Conservation (phyloP, 1,140 invertebrate species). For the Helicorthomorpha holstii region DNA sequence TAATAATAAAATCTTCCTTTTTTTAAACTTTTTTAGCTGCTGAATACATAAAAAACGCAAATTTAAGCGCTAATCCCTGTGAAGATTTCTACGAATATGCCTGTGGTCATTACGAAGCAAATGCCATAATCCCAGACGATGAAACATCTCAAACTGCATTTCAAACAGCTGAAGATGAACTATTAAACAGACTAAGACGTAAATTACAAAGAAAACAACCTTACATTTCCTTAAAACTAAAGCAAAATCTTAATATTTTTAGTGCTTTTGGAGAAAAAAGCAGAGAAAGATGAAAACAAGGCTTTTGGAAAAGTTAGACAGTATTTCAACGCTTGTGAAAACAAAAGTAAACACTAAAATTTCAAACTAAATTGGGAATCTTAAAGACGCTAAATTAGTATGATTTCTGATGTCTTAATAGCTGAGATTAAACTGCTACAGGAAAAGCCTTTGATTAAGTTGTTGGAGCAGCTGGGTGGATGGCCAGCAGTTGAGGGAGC, state of each 20-base stretch:
- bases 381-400: slow-evolving; percentile 6
- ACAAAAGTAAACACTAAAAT: slow-evolving; percentile 17
- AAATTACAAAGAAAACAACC: not conserved
- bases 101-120: slow-evolving; percentile 42
- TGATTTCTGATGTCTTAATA: too few relatives aligned
- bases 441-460: slow-evolving; percentile 43
- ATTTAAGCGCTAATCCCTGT: slow-evolving; percentile 28
- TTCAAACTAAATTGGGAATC: not conserved
- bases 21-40: too few relatives aligned
- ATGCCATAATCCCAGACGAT: slow-evolving; percentile 45
- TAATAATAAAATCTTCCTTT: too few relatives aligned
- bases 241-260: too few relatives aligned
- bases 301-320: slow-evolving; percentile 18
- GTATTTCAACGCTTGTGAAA: slow-evolving; percentile 19
- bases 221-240: not conserved
- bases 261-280: too few relatives aligned
- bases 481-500: slow-evolving; percentile 74
- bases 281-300: too few relatives aligned
- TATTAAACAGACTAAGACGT: slow-evolving; percentile 41
- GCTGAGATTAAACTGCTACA: slow-evolving; percentile 30
- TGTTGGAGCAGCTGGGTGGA: slow-evolving; percentile 60
- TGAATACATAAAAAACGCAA: slow-evolving; percentile 31
- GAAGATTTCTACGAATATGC: slow-evolving; percentile 32
- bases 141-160: slow-evolving; percentile 46
- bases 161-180: slow-evolving; percentile 21